Evolutionary conservation across 2,113 vertebrate genomes (phyloP).

Genomic region (Macquaria australasica): DNA sequence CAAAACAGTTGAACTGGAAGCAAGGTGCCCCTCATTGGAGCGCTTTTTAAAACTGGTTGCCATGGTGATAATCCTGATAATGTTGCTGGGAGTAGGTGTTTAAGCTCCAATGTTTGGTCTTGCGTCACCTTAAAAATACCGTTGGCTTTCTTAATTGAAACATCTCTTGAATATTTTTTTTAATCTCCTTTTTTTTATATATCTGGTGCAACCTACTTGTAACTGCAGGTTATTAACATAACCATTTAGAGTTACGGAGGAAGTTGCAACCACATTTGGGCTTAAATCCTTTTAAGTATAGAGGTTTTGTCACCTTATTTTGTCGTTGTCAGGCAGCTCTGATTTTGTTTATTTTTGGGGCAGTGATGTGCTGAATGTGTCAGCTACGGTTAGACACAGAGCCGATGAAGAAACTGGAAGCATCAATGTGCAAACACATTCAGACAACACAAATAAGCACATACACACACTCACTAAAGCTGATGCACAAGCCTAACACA

Average conservation of each 20-base stretch:
- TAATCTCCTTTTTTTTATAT: not conserved
- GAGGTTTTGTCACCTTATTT: slow-evolving; percentile 31
- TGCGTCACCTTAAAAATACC: not conserved
- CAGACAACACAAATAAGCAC: slow-evolving; percentile 3
- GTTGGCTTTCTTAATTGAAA: slow-evolving; percentile 39
- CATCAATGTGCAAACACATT: not conserved
- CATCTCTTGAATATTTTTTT: slow-evolving; percentile 22
- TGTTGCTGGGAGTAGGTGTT: slow-evolving; percentile 34
- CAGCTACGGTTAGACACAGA: slow-evolving; percentile 54
- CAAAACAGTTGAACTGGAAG: not conserved
- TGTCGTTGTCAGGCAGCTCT: slow-evolving; percentile 42
- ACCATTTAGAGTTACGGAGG: not conserved
- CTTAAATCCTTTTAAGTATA: slow-evolving; percentile 16
- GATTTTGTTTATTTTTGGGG: slow-evolving; percentile 67
- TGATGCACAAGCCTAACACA: not conserved
- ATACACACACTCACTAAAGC: not conserved
- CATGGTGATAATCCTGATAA: slow-evolving; percentile 49
- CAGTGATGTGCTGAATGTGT: slow-evolving; percentile 68
- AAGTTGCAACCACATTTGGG: slow-evolving; percentile 21
- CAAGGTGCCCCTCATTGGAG: slow-evolving; percentile 7
- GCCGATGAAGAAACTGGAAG: slow-evolving; percentile 21
- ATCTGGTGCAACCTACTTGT: slow-evolving; percentile 1
- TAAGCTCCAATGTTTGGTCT: slow-evolving; percentile 32
- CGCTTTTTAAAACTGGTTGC: slow-evolving; percentile 47
- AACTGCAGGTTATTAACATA: slow-evolving; percentile 15